A percentile compares a stretch with the other conserved stretches of the same genome.
phyloP scores from a whole-genome alignment of 2,113 vertebrate species.

The Hippocampus barbouri region DNA sequence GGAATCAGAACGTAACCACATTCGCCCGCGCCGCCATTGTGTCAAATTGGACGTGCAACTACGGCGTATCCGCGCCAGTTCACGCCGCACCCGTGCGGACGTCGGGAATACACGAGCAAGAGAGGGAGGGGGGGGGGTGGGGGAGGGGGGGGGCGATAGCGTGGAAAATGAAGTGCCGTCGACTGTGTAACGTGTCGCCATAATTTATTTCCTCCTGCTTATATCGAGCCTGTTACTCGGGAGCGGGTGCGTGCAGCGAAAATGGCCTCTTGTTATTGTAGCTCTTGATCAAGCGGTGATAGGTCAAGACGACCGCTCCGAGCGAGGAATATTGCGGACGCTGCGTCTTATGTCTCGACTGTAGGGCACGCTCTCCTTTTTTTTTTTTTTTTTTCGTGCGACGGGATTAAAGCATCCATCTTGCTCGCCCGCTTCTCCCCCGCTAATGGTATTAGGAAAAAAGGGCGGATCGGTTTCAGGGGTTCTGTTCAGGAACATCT shows the following conservation, averaged over 20 bases:
- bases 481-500: slow-evolving; percentile 74
- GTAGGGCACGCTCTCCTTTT: slow-evolving; percentile 44
- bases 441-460: slow-evolving; percentile 72
- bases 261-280: slow-evolving; percentile 58
- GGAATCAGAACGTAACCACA: slow-evolving; percentile 38
- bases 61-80: slow-evolving; percentile 31
- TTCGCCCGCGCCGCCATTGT: slow-evolving; percentile 53
- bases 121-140: too few species aligned
- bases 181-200: slow-evolving; percentile 39
- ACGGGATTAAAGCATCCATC: slow-evolving; percentile 72
- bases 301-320: slow-evolving; percentile 38
- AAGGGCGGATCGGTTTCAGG: slow-evolving; percentile 68
- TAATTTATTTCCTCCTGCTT: slow-evolving; percentile 24
- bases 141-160: slow-evolving; percentile 17
- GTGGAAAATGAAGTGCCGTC: slow-evolving; percentile 42
- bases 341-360: slow-evolving; percentile 64
- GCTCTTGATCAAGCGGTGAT: slow-evolving; percentile 49
- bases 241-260: slow-evolving; percentile 8
- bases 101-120: slow-evolving; percentile 18
- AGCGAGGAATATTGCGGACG: slow-evolving; percentile 28
- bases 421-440: slow-evolving; percentile 52
- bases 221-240: slow-evolving; percentile 49
- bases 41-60: slow-evolving; percentile 57
- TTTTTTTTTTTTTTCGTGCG: slow-evolving; percentile 39
- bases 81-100: slow-evolving; percentile 21